A percentile compares a stretch with the other conserved stretches of the same genome.
Conservation (phyloP, 1,140 invertebrate species). For the Lucilia cuprina region DNA sequence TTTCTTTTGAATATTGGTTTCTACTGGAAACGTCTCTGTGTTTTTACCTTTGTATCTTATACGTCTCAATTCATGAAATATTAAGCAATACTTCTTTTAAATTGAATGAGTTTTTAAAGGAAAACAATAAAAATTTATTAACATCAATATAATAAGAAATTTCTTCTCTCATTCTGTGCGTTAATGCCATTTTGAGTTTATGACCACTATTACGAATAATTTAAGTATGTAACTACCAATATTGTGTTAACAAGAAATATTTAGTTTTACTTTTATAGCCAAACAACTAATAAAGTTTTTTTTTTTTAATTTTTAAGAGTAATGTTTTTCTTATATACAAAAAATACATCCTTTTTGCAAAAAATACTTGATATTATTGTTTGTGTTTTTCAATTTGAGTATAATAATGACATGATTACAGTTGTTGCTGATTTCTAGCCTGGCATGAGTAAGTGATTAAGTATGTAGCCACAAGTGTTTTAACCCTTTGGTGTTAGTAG, state of each 20-base stretch:
- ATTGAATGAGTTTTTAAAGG: neutral
- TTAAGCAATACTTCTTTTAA: too few relatives aligned
- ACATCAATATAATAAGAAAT: neutral
- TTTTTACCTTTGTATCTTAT: too few relatives aligned
- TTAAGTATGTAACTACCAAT: constrained; percentile 8
- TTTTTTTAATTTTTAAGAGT: too few relatives aligned
- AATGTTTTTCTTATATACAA: neutral
- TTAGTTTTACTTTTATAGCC: neutral
- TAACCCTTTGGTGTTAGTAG: neutral
- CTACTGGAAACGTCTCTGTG: too few relatives aligned
- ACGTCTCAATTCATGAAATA: neutral
- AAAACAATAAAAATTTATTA: constrained; percentile 3
- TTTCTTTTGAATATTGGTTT: too few relatives aligned
- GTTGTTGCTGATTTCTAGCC: neutral
- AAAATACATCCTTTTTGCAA: neutral
- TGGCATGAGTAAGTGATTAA: constrained; percentile 26
- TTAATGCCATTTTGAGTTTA: neutral
- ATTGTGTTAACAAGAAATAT: neutral
- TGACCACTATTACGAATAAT: neutral
- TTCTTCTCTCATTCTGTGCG: neutral
- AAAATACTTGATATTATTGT: neutral
- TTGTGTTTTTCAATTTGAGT: neutral
- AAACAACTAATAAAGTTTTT: neutral
- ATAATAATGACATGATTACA: neutral
- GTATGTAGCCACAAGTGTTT: constrained; percentile 16